Evolutionary conservation across 2,888 invertebrate genomes (phyloP), one percentile per base, ranked within the genome.

Genomic region (Drosophila subquinaria): DNA sequence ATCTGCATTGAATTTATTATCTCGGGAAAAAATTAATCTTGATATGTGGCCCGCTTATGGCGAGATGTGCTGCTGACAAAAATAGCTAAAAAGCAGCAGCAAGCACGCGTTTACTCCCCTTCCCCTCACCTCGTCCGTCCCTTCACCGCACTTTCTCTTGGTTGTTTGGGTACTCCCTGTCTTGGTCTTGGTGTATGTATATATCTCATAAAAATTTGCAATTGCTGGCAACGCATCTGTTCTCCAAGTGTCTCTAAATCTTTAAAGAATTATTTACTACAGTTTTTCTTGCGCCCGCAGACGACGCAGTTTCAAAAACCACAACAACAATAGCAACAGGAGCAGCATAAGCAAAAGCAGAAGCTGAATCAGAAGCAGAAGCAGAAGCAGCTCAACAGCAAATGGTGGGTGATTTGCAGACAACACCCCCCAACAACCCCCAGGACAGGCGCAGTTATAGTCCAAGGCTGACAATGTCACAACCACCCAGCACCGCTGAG

Each of bases 201-300:
- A 71, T 86, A 73, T 78, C 85, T 88, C 88, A 84, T 88, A 88
- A 82, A 84, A 84, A 82, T 84, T 84, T 88, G 88, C 84, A 84
- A 84, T 85, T 88, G 84, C 85, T 75, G 73, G 83, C 79, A 73
- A 51, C 81, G 76, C 81, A 79, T 76, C 78, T 77, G 71, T 77
- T 74, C 69, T 59, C 71, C 79, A 73, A 76, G 86, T 84, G 88
- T 88, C 79, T 89, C 79, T 82, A 88, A 89, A 87, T 85, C 88
- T 90, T 87, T 87, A 85, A 88, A 88, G 87, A 90, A 89, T 90
- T 89, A 89, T 89, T 87, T 89, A 89, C 89, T 89, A 88, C 80
- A 82, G 63, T 80, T 75, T 79, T 74, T 69, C 68, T 73, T 66
- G 68, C 35, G 64, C 77, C 56, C 74, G 64, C 69, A 67, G 76